Base-by-base conservation (phyloP, 2,797 vertebrate genomes). In the Molothrus ater region DNA sequence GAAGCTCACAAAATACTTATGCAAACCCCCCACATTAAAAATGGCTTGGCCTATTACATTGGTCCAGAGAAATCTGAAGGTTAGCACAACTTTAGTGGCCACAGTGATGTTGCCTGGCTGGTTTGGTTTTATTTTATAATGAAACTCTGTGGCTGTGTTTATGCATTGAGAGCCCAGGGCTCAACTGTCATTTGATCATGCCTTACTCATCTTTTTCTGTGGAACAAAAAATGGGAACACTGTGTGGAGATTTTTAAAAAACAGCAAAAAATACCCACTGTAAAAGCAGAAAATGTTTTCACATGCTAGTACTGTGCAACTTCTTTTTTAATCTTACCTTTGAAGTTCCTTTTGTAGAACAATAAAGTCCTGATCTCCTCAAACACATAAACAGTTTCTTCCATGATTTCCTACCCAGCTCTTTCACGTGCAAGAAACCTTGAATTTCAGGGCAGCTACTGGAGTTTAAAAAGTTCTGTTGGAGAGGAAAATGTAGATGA, bases 361-460 rank as follows among this genome's bases (percentile, higher is more conserved):
- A 99, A 90, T 99, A 99, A 88, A 99, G 98, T 75, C 99, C 99
- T 0, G 99, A 99, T 90, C 99, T 98, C 31, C 99, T 98, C 97
- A 99, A 97, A 97, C 99, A 99, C 97, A 99, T 98, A 86, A 98
- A 99, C 72, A 99, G 96, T 92, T 99, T 99, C 97, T 99, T 99
- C 99, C 99, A 99, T 3, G 99, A 99, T 94, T 98, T 99, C 72
- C 98, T 98, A 56, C 99, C 99, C 16, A 98, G 97, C 78, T 99
- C 99, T 96, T 99, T 99, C 96, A 99, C 98, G 63, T 99, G 98
- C 93, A 99, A 97, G 97, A 98, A 99, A 38, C 99, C 99, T 98
- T 99, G 99, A 92, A 99, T 99, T 98, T 99, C 99, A 90, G 99
- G 99, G 96, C 99, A 99, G 96, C 99, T 99, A 97, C 98, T 99